Evolutionary conservation across 2,888 invertebrate species (phyloP).

Genomic region (Drosophila melanosoma): DNA sequence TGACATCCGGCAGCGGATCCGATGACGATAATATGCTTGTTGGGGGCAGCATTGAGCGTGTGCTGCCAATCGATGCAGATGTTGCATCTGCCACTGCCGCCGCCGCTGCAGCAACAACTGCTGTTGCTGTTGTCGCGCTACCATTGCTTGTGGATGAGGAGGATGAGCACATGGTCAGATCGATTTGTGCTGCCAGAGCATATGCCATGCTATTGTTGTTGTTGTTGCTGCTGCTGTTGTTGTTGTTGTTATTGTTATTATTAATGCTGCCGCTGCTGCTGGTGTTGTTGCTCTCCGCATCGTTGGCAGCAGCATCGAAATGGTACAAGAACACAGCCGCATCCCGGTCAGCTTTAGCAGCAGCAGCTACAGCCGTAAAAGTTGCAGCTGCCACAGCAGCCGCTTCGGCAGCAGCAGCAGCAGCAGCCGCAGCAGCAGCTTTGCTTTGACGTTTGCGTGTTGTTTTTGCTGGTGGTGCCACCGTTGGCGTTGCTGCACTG

Average conservation of each 20-base stretch:
- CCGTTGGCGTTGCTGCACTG: constrained; percentile 43
- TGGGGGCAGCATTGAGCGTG: constrained; percentile 80
- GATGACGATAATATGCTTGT: constrained; percentile 81
- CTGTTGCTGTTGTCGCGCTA: constrained; percentile 38
- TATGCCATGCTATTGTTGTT: constrained; percentile 58
- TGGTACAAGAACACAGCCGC: constrained; percentile 22
- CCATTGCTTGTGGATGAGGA: constrained; percentile 78
- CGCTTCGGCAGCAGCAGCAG: background rate
- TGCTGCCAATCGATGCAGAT: constrained; percentile 34
- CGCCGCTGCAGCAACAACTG: constrained; percentile 9
- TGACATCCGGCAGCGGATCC: constrained; percentile 82
- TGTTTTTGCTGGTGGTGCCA: constrained; percentile 35
- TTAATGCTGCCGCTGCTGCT: constrained; percentile 49
- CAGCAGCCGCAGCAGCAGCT: constrained; percentile 24
- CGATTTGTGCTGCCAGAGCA: constrained; percentile 74
- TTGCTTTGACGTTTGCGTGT: constrained; percentile 50
- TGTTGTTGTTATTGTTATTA: constrained; percentile 51
- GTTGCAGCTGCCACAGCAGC: constrained; percentile 9
- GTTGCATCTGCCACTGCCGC: constrained; percentile 45
- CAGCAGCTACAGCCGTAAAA: constrained; percentile 3
- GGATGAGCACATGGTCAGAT: constrained; percentile 82
- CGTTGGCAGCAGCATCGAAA: constrained; percentile 28
- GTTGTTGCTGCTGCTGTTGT: constrained; percentile 41
- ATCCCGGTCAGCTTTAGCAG: background rate
- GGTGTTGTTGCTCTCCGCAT: constrained; percentile 34